These are phyloP conservation scores for Thymelicus sylvestris DNA, from an alignment of 2,888 invertebrate genomes.

Conservation along the genomic window DNA sequence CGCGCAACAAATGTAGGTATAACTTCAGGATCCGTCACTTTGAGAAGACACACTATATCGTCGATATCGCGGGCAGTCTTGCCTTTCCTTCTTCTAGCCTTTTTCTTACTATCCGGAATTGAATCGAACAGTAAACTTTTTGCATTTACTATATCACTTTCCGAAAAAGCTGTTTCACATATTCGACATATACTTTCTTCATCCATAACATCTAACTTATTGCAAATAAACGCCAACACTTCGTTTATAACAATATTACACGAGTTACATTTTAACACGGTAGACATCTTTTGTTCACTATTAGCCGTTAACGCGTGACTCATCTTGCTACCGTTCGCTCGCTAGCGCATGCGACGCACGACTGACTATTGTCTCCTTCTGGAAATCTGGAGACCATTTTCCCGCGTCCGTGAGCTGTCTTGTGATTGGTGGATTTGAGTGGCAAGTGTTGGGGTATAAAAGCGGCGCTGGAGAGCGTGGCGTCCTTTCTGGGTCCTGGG, in stretches of 20 bases:
- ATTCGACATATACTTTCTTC: conserved; percentile 6
- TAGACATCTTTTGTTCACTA: too few species aligned
- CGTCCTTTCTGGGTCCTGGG: too few species aligned
- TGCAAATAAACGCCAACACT: conserved; percentile 16
- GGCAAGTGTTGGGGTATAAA: too few species aligned
- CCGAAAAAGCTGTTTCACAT: conserved; percentile 1
- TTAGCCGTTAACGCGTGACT: too few species aligned
- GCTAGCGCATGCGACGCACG: too few species aligned
- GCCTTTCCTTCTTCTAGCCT: background rate
- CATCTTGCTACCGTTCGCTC: too few species aligned
- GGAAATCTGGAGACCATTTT: too few species aligned
- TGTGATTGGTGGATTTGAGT: too few species aligned
- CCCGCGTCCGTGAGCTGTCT: too few species aligned
- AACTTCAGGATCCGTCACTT: conserved; percentile 2
- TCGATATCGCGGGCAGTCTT: conserved; percentile 2
- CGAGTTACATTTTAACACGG: background rate
- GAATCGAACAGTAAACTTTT: conserved; percentile 8
- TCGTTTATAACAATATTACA: conserved; percentile 16
- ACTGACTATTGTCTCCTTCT: too few species aligned
- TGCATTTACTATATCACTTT: background rate
- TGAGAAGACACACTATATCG: conserved; percentile 12
- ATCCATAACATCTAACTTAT: conserved; percentile 11
- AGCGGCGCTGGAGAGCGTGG: too few species aligned
- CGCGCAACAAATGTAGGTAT: conserved; percentile 10
- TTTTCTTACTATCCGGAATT: background rate